Base-by-base conservation (phyloP, 2,797 vertebrate species). In the Hippopotamyrus pictus region DNA sequence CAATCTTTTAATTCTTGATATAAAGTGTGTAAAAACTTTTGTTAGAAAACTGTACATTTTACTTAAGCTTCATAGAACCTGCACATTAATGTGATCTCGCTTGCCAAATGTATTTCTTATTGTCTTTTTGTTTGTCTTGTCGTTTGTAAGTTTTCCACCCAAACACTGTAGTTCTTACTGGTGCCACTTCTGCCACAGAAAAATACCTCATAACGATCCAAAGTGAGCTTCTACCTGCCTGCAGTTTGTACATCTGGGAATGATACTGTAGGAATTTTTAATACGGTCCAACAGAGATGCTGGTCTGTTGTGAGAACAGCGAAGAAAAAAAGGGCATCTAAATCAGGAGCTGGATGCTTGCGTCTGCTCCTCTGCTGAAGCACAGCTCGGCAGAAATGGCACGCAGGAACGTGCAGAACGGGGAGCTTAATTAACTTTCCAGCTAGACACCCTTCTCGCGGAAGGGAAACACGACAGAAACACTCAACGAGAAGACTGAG, bases 1-100 rank as follows among this genome's bases (percentile, higher is more conserved):
- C 91, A 89, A 91, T 93, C 87, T 90, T 95, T 93, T 94, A 91
- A 93, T 93, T 93, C 92, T 91, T 87, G 88, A 93, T 92, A 87
- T 90, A 93, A 93, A 90, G 91, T 91, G 76, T 29, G 91, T 94
- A 93, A 93, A 93, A 94, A 91, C 83, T 14, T 93, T 88, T 89
- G 17, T 88, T 86, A 88, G 5, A 91, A 88, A 89, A 50, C 53
- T 73, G 19, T 48, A 76, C 69, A 83, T 87, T 73, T 69, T 11
- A n/a, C 87, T 46, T 54, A 22, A 14, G 8, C 12, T 54, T 44
- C 22, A 12, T 25, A 11, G 22, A 59, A 59, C 59, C 19, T 65
- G 41, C 62, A 65, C 48, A 14, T 22, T n/a, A 14, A 88, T 25
- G 11, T 44, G 17, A n/a, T 57, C 19, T 11, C 8, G 19, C 19